Percentiles rank a stretch among this genome's conserved stretches.
Conservation (phyloP, 2,113 vertebrate genomes). For the Eublepharis macularius region DNA sequence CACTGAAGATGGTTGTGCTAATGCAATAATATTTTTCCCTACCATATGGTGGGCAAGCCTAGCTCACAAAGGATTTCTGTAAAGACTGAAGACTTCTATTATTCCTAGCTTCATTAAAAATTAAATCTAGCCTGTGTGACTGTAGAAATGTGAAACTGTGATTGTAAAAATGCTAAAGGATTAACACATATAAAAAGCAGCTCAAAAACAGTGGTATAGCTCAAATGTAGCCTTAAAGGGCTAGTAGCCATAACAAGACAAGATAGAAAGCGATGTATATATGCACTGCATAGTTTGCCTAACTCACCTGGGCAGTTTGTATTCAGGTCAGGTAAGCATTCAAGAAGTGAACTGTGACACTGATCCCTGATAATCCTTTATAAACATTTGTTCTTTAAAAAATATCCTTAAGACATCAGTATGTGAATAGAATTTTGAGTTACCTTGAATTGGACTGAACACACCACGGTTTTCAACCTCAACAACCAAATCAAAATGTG, state of each 20-base stretch:
- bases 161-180: neutral
- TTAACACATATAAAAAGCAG: neutral
- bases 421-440: conserved; percentile 31
- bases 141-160: neutral
- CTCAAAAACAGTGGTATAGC: neutral
- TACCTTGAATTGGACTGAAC: conserved; percentile 84
- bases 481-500: conserved; percentile 86
- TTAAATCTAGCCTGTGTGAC: neutral
- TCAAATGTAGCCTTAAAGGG: neutral
- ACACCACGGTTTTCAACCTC: conserved; percentile 85
- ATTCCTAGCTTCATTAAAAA: neutral
- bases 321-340: neutral
- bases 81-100: neutral
- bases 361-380: neutral
- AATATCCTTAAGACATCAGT: neutral
- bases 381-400: neutral
- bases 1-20: no score
- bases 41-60: neutral
- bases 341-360: neutral
- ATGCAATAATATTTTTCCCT: neutral
- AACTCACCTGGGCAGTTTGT: neutral
- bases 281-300: neutral
- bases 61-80: neutral
- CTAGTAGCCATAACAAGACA: neutral
- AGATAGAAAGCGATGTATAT: neutral